Evolutionary conservation across 2,888 invertebrate genomes (phyloP).

Genomic region (Acrocera orbiculus): DNA sequence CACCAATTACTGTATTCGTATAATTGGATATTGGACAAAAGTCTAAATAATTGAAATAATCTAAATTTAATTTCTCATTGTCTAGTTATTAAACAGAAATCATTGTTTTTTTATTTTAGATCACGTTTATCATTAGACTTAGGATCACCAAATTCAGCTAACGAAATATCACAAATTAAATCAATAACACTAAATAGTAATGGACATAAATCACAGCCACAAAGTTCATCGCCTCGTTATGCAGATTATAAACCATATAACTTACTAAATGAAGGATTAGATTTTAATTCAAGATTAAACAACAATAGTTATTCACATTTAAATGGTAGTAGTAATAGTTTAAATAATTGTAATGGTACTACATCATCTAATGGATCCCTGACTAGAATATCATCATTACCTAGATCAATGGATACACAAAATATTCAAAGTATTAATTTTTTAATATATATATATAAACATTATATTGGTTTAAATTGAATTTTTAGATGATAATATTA

Average conservation of each 20-base stretch:
- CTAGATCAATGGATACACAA: slow-evolving; percentile 1
- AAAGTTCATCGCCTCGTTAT: slow-evolving; percentile 9
- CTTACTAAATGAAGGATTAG: no score
- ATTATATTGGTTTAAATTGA: not conserved
- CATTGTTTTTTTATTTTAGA: slow-evolving; percentile 13
- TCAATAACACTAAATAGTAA: not conserved
- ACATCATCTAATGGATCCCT: slow-evolving; percentile 12
- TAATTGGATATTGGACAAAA: no score
- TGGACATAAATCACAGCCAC: slow-evolving; percentile 2
- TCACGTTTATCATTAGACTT: slow-evolving; percentile 23
- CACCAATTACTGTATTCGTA: no score
- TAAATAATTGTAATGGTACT: no score
- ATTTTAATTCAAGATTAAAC: no score
- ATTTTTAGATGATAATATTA: slow-evolving; percentile 15
- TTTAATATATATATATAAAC: not conserved
- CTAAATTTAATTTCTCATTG: no score
- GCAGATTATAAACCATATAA: slow-evolving; percentile 12
- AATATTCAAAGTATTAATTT: not conserved
- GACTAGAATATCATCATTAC: slow-evolving; percentile 14
- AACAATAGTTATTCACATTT: not conserved
- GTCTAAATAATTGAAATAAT: no score
- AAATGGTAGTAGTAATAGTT: slow-evolving; percentile 8
- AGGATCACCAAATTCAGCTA: slow-evolving; percentile 17
- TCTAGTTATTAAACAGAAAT: no score
- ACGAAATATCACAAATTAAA: slow-evolving; percentile 13